Base-by-base conservation (phyloP, 2,113 vertebrate species). In the Semnopithecus entellus region DNA sequence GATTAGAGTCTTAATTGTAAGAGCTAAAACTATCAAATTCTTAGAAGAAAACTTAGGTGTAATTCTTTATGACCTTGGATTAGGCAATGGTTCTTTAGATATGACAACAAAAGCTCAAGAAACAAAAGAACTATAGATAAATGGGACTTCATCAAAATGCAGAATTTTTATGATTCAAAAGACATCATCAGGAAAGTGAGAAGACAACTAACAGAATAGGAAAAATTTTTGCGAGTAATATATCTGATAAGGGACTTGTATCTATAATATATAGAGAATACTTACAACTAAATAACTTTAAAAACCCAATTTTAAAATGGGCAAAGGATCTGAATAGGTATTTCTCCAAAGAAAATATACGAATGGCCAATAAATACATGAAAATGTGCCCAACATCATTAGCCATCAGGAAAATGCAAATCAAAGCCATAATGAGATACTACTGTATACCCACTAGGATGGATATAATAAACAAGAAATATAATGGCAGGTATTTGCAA, bases 21-120 rank as follows among this genome's bases (percentile, higher is more conserved):
- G 27, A 75, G 45, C 35, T 38, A 64, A 87, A 92, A 27, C n/a
- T 43, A 45, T n/a, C 73, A 81, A 87, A 30, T 32, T 82, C 45
- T 92, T n/a, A 82, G 66, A 61, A 52, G 52, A 92, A 95, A 88
- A 88, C 45, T 66, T 38, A 88, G 23, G 18, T 88, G n/a, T 66
- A 92, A 68, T 82, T 84, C 30, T 52, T 90, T 87, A 92, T 66
- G 66, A 91, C 4, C 52, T 87, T 88, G 79, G 85, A 59, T 89
- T 88, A 66, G 38, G 84, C 14, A 57, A 45, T 92, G 32, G 23
- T 75, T 72, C 88, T 48, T 88, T 32, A 55, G 48, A 40, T 79
- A 86, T 86, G 84, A 88, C 76, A 92, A 38, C 52, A 95, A 80
- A 86, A 80, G 85, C 43, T 55, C 68, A 94, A 94, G 32, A 25